Percentiles rank a stretch among this genome's conserved stretches.
phyloP scores from a whole-genome alignment of 2,888 invertebrate species.

The Drosophila greeni region DNA sequence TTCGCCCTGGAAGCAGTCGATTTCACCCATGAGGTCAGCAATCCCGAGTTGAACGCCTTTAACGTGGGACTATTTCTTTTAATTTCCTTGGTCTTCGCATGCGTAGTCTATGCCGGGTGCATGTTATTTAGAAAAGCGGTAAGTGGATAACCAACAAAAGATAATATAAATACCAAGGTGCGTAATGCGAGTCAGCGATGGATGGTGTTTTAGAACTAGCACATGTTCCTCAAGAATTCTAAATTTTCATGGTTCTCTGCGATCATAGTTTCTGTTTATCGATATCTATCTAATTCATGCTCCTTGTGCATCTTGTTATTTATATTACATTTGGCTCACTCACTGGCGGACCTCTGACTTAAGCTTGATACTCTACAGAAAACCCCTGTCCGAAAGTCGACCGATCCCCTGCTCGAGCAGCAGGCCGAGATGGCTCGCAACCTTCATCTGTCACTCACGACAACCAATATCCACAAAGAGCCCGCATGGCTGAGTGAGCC shows the following conservation, averaged over 20 bases:
- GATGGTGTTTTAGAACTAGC: not conserved
- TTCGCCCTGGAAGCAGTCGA: constrained; percentile 10
- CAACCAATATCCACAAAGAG: not conserved
- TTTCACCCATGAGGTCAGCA: constrained; percentile 8
- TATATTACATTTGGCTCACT: not conserved
- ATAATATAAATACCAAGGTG: not conserved
- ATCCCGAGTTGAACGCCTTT: constrained; percentile 2
- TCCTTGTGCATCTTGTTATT: not conserved
- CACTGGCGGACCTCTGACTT: not conserved
- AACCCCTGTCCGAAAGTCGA: not conserved
- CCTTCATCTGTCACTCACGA: not conserved
- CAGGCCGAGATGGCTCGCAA: not conserved
- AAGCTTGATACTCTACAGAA: not conserved
- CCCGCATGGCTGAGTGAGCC: not conserved
- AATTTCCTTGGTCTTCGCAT: not conserved
- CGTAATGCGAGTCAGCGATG: too few relatives aligned
- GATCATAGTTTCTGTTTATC: not conserved
- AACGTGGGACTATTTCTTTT: not conserved
- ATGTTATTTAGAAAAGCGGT: not conserved
- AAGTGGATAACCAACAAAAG: not conserved
- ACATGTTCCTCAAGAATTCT: not conserved
- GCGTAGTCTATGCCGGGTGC: not conserved
- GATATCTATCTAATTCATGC: not conserved
- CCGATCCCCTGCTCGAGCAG: not conserved
- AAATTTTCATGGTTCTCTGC: too few relatives aligned